Base-by-base conservation (phyloP, 1,140 invertebrate genomes). In the Drosophila suzukii region DNA sequence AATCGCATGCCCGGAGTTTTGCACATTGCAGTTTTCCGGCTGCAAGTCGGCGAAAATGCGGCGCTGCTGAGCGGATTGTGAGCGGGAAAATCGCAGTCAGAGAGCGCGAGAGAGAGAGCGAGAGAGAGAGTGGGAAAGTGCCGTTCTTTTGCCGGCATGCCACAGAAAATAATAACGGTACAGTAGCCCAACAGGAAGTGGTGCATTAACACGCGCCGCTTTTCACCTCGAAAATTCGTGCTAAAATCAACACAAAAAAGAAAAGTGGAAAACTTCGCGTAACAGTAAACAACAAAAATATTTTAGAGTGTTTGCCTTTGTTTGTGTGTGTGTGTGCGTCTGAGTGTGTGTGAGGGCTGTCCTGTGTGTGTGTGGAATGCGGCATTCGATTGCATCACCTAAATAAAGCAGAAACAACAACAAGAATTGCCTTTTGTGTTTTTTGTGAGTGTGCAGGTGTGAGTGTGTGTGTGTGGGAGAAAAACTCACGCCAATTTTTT, bases 111-210 rank as follows among this genome's bases (percentile, higher is more conserved):
- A 32, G n/a, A 39, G 36, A 30, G 30, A 30, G 38, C 11, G 50
- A 12, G 41, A 17, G 61, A 32, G 56, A 11, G 67, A 58, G 51
- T 58, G 62, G 20, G 20, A 20, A 43, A 49, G 27, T 32, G 55
- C 56, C 58, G 50, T 49, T 84, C 49, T 56, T 79, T 82, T 63
- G 83, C 66, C 76, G 82, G 66, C 82, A 68, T 74, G 85, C 81
- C 84, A 88, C 84, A 89, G 79, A 89, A 86, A 84, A 78, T 78
- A 82, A 78, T 67, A 78, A 68, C 62, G 84, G 84, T 84, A 88
- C 84, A 88, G 84, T 88, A 88, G 84, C 83, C 84, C 75, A 91
- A 91, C 88, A 91, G 88, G 88, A 91, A 91, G 83, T 91, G 88
- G 80, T 91, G 88, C 88, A 91, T 91, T 91, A 91, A 88, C 83